Evolutionary conservation across 1,140 invertebrate species (phyloP), one percentile per base, ranked within the genome.

Genomic region (Glossosoma conforme): DNA sequence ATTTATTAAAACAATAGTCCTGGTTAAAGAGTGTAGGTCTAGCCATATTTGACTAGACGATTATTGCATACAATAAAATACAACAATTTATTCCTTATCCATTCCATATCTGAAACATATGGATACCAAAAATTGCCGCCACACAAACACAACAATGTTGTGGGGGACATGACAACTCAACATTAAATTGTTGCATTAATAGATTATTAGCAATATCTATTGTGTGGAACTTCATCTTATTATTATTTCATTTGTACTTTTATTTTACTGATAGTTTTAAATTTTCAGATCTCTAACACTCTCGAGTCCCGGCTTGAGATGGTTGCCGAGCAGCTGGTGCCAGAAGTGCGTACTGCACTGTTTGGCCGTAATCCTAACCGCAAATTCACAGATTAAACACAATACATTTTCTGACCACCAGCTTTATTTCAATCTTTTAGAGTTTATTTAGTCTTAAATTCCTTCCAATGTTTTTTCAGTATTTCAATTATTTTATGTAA

Each of bases 301-400:
- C 73, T 99, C 68, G 95, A 98, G 74, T 89, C 86, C 52, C 83
- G 95, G 62, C 76, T 98, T 68, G 93, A 97, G 61, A 78, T 98
- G 67, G 93, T 99, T 65, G 90, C 93, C 42, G 83, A 88, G 63
- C 91, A 97, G 75, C 80, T 97, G 70, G 72, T 97, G 62, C 95
- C 97, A 5, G 86, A 97, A 68, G 87, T 98, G 54, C 87, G 95
- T 76, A 87, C 82, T 41, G 89, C 91, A 19, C 77, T 98, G 40
- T 98, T 98, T 74, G 95, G 96, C 20, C 79, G 81, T 57, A 99
- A 99, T 74, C 83, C 86, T 28, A 98, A 97, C 79, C 86, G 96
- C 64, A 94, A 92, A 81, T 98, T 98, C 79, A 85, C 85, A 61
- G 95, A 98, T 77, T 98, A 95, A 83, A 64, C 19, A 6, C 18